Percentiles rank a stretch among this genome's conserved stretches.
These are phyloP conservation scores for Manis crassicaudata DNA, from an alignment of 2,797 vertebrate genomes.

Conservation along the genomic window DNA sequence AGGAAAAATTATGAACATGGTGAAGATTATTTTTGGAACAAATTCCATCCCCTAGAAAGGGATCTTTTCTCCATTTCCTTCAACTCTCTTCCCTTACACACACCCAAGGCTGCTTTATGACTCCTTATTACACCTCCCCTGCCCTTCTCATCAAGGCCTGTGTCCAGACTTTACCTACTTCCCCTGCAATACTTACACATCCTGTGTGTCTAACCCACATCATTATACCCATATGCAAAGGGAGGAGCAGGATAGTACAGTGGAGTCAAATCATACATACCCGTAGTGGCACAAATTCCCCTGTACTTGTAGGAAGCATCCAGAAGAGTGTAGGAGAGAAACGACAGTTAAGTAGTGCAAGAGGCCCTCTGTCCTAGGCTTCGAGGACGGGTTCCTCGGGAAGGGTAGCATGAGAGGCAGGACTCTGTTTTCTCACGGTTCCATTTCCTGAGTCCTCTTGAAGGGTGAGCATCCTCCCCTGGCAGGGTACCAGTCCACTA, in stretches of 20 bases:
- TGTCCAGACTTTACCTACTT: neutral
- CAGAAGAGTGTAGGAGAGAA: neutral
- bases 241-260: neutral
- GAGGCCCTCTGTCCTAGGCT: neutral
- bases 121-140: neutral
- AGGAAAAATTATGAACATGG: neutral
- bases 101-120: neutral
- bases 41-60: neutral
- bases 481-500: neutral
- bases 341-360: neutral
- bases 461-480: neutral
- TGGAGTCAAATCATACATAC: neutral
- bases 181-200: neutral
- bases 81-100: neutral
- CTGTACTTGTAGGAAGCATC: neutral
- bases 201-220: neutral
- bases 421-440: neutral
- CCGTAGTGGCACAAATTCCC: neutral
- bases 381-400: neutral
- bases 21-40: constrained; percentile 38
- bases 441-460: neutral
- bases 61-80: neutral
- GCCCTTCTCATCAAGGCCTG: neutral
- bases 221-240: neutral
- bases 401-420: neutral